phyloP scores from a whole-genome alignment of 2,888 invertebrate genomes.

The Chalcosyrphus nemorum region DNA sequence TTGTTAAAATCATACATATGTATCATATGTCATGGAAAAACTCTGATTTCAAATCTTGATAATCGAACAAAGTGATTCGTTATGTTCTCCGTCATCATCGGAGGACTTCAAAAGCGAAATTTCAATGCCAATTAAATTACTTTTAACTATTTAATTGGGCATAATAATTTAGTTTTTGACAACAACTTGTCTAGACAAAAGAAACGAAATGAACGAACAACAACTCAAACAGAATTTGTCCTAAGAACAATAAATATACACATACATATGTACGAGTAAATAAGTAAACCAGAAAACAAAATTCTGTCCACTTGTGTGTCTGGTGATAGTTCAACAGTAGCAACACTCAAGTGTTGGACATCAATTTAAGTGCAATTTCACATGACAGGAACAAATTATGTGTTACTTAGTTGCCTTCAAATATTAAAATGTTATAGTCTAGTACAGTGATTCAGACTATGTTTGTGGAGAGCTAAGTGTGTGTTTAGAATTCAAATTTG shows the following conservation, averaged over 20 bases:
- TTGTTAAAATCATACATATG: no score
- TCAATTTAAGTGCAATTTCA: conserved; percentile 44
- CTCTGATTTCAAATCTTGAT: background rate
- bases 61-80: background rate
- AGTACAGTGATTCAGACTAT: background rate
- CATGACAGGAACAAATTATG: conserved; percentile 6
- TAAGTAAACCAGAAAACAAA: background rate
- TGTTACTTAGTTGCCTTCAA: background rate
- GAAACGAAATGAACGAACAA: no score
- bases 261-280: conserved; percentile 5
- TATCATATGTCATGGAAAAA: no score
- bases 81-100: background rate
- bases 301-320: conserved; percentile 21
- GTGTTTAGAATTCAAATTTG: no score
- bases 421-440: background rate
- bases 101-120: conserved; percentile 19
- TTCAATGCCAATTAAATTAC: conserved; percentile 36
- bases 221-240: conserved; percentile 2
- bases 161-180: conserved; percentile 17
- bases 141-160: conserved; percentile 46
- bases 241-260: background rate
- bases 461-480: no score
- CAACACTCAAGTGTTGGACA: conserved; percentile 1
- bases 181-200: conserved; percentile 47
- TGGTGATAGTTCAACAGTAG: conserved; percentile 3